phyloP scores from a whole-genome alignment of 2,888 invertebrate genomes.

The Pristionchus mayeri region DNA sequence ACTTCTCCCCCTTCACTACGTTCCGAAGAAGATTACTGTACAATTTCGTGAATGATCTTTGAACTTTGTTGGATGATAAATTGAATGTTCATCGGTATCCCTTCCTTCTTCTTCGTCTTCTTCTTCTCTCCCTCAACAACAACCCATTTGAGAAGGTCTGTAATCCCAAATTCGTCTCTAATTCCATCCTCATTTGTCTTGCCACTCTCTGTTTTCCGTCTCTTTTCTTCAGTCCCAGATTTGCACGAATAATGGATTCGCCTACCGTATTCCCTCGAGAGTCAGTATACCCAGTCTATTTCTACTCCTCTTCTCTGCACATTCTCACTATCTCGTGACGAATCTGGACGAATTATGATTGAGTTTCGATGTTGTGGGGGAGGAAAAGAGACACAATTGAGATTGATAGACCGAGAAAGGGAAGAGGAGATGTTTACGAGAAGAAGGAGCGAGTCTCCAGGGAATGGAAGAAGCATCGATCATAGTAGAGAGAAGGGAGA shows the following conservation, averaged over 20 bases:
- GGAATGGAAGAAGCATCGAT: background rate
- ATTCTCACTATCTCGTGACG: slow-evolving; percentile 20
- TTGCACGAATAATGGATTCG: slow-evolving; percentile 30
- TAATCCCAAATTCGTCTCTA: slow-evolving; percentile 25
- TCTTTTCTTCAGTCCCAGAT: background rate
- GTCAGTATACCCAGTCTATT: background rate
- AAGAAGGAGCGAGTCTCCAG: background rate
- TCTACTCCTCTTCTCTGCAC: background rate
- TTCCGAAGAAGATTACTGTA: too few relatives aligned
- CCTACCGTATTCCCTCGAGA: slow-evolving; percentile 26
- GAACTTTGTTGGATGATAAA: background rate
- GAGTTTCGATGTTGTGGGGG: slow-evolving; percentile 28
- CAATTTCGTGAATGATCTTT: too few relatives aligned
- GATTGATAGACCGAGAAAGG: slow-evolving; percentile 23
- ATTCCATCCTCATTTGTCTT: slow-evolving; percentile 14
- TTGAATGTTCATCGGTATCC: background rate
- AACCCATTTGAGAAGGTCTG: background rate
- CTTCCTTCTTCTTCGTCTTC: slow-evolving; percentile 12
- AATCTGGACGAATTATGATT: slow-evolving; percentile 15
- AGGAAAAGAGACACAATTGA: background rate
- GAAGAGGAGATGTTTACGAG: slow-evolving; percentile 28
- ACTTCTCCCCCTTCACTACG: too few relatives aligned
- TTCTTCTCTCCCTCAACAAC: background rate
- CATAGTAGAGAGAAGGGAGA: background rate
- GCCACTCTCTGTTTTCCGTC: background rate